A percentile compares a stretch with the other conserved stretches of the same genome.
These are phyloP conservation scores for Phoebastria nigripes DNA, from an alignment of 2,797 vertebrate species.

Conservation along the genomic window DNA sequence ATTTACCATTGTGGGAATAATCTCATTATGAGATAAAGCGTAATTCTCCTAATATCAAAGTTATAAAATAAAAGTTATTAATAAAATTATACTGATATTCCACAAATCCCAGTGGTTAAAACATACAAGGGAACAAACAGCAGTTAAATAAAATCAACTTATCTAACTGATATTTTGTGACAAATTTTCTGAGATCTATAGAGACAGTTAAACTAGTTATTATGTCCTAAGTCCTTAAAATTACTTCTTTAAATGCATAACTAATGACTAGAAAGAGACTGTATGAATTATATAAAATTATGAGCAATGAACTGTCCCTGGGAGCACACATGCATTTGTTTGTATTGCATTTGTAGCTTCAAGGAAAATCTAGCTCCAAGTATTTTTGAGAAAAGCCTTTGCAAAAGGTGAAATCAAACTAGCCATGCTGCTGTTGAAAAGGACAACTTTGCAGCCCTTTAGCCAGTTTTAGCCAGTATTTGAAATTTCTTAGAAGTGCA, in stretches of 20 bases:
- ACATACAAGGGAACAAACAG: not conserved
- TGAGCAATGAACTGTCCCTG: not conserved
- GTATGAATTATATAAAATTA: not conserved
- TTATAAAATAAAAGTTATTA: slow-evolving; percentile 14
- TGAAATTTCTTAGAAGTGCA: not conserved
- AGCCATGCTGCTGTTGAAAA: not conserved
- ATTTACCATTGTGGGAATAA: slow-evolving; percentile 21
- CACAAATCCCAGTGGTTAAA: not conserved
- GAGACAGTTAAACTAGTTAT: not conserved
- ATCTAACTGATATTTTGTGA: not conserved
- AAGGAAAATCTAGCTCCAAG: not conserved
- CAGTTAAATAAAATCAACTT: not conserved
- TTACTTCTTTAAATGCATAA: slow-evolving; percentile 7
- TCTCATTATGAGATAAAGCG: not conserved
- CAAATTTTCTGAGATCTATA: not conserved
- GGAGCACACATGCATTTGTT: not conserved
- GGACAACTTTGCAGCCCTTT: not conserved
- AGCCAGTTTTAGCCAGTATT: not conserved
- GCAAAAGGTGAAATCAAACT: not conserved
- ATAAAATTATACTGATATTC: slow-evolving; percentile 20
- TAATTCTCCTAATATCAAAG: slow-evolving; percentile 22
- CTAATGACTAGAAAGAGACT: not conserved
- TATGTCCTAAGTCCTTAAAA: not conserved
- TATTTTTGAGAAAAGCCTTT: not conserved
- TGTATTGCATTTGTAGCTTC: not conserved